A percentile compares a stretch with the other conserved stretches of the same genome.
phyloP scores from a whole-genome alignment of 2,113 vertebrate genomes.

The Rhabdomys dilectus region DNA sequence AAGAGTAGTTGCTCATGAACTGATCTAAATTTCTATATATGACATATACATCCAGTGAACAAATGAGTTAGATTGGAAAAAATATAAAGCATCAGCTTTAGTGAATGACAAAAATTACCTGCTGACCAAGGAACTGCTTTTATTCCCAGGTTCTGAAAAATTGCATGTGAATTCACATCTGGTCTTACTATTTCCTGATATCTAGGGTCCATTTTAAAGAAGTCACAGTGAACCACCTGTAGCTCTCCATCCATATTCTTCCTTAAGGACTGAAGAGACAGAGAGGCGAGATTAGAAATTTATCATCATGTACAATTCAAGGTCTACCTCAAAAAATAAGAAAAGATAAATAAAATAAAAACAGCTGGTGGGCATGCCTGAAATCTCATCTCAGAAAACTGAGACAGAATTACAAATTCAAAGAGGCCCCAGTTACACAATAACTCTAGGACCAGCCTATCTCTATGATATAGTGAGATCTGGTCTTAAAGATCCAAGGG shows the following conservation, averaged over 20 bases:
- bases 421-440: background rate
- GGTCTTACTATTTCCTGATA: slow-evolving; percentile 82
- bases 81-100: background rate
- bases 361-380: background rate
- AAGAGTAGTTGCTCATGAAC: background rate
- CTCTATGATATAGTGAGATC: background rate
- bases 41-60: background rate
- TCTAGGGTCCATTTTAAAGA: slow-evolving; percentile 92
- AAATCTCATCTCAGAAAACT: background rate
- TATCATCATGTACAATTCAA: slow-evolving; percentile 16
- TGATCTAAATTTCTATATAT: background rate
- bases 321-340: background rate
- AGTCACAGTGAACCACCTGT: slow-evolving; percentile 93
- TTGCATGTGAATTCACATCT: slow-evolving; percentile 86
- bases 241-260: slow-evolving; percentile 87
- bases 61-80: background rate
- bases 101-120: slow-evolving; percentile 82
- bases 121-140: slow-evolving; percentile 89
- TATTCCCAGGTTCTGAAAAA: slow-evolving; percentile 93
- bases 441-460: background rate
- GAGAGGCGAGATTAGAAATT: background rate
- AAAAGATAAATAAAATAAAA: background rate
- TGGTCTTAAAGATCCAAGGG: background rate
- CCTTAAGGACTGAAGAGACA: slow-evolving; percentile 89
- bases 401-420: background rate